Base-by-base conservation (phyloP, 2,888 invertebrate species). In the Isoperla grammatica region DNA sequence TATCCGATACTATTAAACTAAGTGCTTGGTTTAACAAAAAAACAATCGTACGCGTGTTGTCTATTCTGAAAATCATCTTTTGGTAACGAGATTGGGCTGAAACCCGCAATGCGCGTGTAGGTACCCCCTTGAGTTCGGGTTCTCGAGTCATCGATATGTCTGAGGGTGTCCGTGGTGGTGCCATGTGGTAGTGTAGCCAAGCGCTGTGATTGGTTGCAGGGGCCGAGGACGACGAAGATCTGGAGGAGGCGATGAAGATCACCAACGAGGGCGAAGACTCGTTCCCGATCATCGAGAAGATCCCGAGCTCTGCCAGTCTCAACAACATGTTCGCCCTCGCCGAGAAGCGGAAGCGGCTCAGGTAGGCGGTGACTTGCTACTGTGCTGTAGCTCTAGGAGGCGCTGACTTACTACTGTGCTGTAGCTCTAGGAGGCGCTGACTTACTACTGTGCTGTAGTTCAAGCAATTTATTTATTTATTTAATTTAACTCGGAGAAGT, bases 341-440 rank as follows among this genome's bases (percentile, higher is more conserved):
- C 56, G 78, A 78, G 65, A 74, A 75, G 45, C 73, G 77, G 37
- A 76, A 71, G 67, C 72, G 76, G 57, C 75, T 78, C 69, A 76
- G 76, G 78, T 77, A 72, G 70, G 70, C 22, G 3, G 20, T 13
- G 19, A 29, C 29, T 29, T 29, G 5, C 8, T 29, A 6, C 5
- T 6, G 4, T 6, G 5, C 29, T 29, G 4, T 4, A 29, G 29
- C 4, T 29, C 29, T 6, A 8, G 8, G 29, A 29, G 29, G 29
- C 29, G 8, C 29, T 29, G 29, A 29, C 29, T 29, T 29, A 6
- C 29, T 29, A 6, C 29, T 29, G 4, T 29, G 29, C 29, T 29
- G 29, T 29, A 29, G 8, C 29, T 29, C 29, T 4, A 8, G 8
- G 29, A 15, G 50, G 50, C 50, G n/a, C 29, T 39, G 35, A 8